Percentiles rank a stretch among this genome's conserved stretches.
These are phyloP conservation scores for Microvelia longipes DNA, from an alignment of 1,140 invertebrate genomes.

Conservation along the genomic window DNA sequence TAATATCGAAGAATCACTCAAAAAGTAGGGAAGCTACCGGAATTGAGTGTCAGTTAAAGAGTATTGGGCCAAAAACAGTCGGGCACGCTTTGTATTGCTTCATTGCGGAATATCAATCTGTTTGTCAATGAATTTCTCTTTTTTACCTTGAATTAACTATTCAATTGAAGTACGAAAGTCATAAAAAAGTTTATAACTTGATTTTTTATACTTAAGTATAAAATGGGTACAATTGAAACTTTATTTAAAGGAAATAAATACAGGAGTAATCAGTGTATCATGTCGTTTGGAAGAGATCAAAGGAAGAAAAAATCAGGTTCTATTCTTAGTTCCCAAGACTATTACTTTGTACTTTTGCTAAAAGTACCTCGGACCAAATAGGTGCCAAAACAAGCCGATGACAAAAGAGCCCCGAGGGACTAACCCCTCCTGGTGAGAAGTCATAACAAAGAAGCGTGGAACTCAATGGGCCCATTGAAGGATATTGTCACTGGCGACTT, in stretches of 20 bases:
- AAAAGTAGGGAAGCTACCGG: background rate
- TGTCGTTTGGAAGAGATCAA: background rate
- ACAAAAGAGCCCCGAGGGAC: background rate
- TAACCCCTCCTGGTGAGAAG: background rate
- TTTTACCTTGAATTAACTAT: background rate
- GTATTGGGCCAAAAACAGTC: background rate
- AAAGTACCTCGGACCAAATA: too few relatives aligned
- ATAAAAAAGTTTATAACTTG: background rate
- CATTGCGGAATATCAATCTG: background rate
- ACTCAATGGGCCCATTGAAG: background rate
- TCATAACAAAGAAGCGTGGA: background rate
- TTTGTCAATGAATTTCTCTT: background rate
- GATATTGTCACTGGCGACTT: background rate
- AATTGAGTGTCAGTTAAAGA: background rate
- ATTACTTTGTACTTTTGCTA: background rate
- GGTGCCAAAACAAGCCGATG: background rate
- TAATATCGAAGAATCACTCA: background rate
- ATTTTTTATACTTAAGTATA: background rate
- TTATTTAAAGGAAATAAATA: background rate
- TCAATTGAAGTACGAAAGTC: background rate
- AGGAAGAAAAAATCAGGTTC: background rate
- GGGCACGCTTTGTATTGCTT: background rate
- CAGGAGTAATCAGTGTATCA: too few relatives aligned
- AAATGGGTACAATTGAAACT: background rate
- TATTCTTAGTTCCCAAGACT: background rate